These are phyloP conservation scores for Pseudopipra pipra DNA, from an alignment of 2,113 vertebrate genomes.

Conservation along the genomic window DNA sequence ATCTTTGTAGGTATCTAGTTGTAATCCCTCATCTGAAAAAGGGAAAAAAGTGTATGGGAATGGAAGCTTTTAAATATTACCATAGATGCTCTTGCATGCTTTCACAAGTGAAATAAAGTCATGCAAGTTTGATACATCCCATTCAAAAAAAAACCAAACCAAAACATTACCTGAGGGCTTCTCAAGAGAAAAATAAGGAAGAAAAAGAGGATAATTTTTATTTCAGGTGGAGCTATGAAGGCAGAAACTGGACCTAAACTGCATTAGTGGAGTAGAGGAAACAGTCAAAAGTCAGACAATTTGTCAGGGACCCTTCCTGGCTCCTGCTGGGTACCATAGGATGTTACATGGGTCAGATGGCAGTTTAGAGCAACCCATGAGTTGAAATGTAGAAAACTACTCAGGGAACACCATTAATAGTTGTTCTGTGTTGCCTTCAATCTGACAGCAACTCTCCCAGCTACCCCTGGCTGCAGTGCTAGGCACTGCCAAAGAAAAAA, in stretches of 20 bases:
- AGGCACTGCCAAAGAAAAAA: background rate
- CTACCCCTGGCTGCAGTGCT: background rate
- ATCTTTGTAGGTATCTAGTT: background rate
- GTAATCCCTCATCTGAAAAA: background rate
- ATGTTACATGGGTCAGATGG: background rate
- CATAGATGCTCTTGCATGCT: background rate
- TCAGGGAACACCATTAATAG: background rate
- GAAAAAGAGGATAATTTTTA: background rate
- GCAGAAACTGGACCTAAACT: background rate
- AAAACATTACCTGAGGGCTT: background rate
- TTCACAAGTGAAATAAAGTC: background rate
- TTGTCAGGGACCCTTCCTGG: background rate
- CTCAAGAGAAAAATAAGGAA: background rate
- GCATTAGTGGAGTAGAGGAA: background rate
- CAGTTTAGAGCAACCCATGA: background rate
- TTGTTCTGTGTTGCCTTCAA: background rate
- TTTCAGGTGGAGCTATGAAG: background rate
- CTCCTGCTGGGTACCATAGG: background rate
- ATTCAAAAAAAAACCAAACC: background rate
- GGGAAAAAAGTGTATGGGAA: background rate
- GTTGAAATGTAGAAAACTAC: background rate
- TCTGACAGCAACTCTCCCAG: background rate
- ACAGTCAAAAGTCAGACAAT: background rate
- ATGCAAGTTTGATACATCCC: background rate
- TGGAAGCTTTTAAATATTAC: background rate